Percentiles rank a stretch among this genome's conserved stretches.
phyloP scores from a whole-genome alignment of 1,140 invertebrate genomes.

The Drosophila athabasca region DNA sequence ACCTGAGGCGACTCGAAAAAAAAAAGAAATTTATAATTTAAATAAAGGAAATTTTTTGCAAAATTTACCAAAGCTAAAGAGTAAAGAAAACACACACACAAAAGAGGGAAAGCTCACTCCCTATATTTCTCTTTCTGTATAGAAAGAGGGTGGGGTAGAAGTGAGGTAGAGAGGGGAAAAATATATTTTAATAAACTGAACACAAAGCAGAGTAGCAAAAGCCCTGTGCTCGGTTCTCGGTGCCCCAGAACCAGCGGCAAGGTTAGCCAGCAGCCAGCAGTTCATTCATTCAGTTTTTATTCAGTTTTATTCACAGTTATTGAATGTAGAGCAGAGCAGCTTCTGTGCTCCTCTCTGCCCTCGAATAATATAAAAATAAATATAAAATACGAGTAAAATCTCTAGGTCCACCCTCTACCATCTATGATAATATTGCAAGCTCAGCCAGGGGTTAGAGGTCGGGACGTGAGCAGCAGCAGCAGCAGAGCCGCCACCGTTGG shows the following conservation, averaged over 20 bases:
- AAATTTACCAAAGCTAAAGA: constrained; percentile 51
- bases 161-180: constrained; percentile 12
- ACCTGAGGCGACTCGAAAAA: constrained; percentile 44
- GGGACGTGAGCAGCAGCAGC: constrained; percentile 14
- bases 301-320: constrained; percentile 72
- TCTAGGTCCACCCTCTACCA: not conserved
- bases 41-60: constrained; percentile 28
- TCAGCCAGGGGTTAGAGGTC: constrained; percentile 52
- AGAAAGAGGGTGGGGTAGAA: constrained; percentile 32
- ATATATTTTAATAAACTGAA: constrained; percentile 68
- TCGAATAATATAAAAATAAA: constrained; percentile 71
- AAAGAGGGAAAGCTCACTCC: constrained; percentile 16
- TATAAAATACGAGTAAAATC: constrained; percentile 26
- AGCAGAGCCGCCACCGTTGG: too few relatives aligned
- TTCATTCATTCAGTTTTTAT: constrained; percentile 71
- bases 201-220: constrained; percentile 39
- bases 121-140: not conserved
- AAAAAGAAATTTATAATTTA: constrained; percentile 9
- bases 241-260: constrained; percentile 43
- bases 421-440: constrained; percentile 37
- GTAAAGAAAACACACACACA: constrained; percentile 21
- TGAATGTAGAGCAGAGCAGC: constrained; percentile 55
- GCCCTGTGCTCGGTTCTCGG: constrained; percentile 2
- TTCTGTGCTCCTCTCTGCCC: constrained; percentile 8
- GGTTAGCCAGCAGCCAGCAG: constrained; percentile 64